Conservation (phyloP, 1,140 invertebrate genomes). For the Sycophaga agraensis region DNA sequence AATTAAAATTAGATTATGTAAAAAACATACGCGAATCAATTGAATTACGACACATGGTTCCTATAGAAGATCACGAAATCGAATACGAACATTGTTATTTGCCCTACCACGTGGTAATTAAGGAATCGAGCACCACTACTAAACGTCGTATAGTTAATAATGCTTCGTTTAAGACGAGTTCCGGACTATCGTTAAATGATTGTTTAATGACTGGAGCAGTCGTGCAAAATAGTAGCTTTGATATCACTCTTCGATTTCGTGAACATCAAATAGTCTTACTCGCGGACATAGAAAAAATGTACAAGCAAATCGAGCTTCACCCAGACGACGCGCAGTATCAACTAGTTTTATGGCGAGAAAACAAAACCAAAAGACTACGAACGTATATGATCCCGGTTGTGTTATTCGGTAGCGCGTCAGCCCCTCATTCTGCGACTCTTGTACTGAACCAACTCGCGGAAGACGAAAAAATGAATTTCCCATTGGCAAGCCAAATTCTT, state of each 20-base stretch:
- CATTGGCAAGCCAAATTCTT: background rate
- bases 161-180: constrained; percentile 23
- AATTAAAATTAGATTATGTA: constrained; percentile 37
- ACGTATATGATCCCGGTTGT: background rate
- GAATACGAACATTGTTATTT: constrained; percentile 11
- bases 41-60: constrained; percentile 44
- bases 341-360: background rate
- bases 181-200: constrained; percentile 34
- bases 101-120: constrained; percentile 23
- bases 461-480: background rate
- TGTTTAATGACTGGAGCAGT: constrained; percentile 35
- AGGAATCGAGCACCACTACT: constrained; percentile 9
- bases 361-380: background rate
- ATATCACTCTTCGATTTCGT: constrained; percentile 32
- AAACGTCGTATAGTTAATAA: constrained; percentile 38
- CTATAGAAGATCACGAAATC: constrained; percentile 1
- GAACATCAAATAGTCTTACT: constrained; percentile 6
- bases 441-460: background rate
- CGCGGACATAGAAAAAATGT: constrained; percentile 34
- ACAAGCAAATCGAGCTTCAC: constrained; percentile 2
- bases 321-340: constrained; percentile 7
- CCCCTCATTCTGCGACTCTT: background rate
- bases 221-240: constrained; percentile 35
- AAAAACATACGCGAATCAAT: constrained; percentile 48
- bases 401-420: constrained; percentile 1